phyloP scores from a whole-genome alignment of 2,888 invertebrate species.

The Notocelia uddmanniana region DNA sequence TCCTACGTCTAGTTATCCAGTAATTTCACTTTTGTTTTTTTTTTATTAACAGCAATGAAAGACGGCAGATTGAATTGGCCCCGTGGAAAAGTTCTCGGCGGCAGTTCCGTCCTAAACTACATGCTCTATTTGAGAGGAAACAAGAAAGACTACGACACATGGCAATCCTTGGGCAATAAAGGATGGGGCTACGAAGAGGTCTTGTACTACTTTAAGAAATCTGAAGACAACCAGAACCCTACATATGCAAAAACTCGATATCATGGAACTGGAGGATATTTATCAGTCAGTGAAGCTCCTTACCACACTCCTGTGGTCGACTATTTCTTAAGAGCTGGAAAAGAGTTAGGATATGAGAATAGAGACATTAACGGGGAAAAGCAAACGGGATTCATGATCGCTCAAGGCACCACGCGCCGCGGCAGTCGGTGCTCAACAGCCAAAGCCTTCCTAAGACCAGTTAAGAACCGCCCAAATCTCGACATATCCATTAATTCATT shows the following conservation, averaged over 20 bases:
- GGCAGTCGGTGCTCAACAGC: conserved; percentile 95
- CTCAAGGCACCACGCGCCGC: conserved; percentile 91
- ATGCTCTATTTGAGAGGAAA: conserved; percentile 97
- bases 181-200: conserved; percentile 95
- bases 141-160: conserved; percentile 94
- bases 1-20: neutral
- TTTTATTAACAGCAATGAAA: conserved; percentile 91
- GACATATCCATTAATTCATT: conserved; percentile 94
- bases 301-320: conserved; percentile 93
- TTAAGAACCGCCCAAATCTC: conserved; percentile 91
- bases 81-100: conserved; percentile 96
- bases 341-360: conserved; percentile 94
- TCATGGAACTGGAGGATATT: conserved; percentile 92
- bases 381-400: conserved; percentile 95
- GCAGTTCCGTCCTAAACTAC: conserved; percentile 95
- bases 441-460: conserved; percentile 94
- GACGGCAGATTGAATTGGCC: conserved; percentile 95
- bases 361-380: conserved; percentile 94
- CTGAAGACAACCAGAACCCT: conserved; percentile 95
- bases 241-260: conserved; percentile 92
- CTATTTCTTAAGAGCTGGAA: conserved; percentile 93
- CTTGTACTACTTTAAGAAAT: conserved; percentile 94
- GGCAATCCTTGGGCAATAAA: conserved; percentile 94
- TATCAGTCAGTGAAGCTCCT: conserved; percentile 94
- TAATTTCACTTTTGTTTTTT: neutral